Conservation (phyloP, 2,113 vertebrate species). For the Crotalus helleri region DNA sequence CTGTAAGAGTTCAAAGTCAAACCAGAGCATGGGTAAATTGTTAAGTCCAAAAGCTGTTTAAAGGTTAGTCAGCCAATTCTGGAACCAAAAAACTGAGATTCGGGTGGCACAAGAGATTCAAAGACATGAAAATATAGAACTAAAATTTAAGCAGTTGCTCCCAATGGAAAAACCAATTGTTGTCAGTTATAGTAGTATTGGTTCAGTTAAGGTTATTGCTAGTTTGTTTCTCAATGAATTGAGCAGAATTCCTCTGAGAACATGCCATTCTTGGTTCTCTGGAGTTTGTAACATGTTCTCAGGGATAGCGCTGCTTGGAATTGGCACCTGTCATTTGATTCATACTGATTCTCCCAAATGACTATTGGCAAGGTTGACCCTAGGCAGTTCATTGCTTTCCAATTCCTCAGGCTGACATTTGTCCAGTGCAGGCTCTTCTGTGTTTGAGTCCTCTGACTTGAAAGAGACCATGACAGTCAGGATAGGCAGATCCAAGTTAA, state of each 20-base stretch:
- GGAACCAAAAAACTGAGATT: not conserved
- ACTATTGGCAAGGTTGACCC: not conserved
- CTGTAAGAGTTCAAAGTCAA: not conserved
- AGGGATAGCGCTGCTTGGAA: not conserved
- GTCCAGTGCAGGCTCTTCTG: not conserved
- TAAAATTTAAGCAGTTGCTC: not conserved
- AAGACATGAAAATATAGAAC: not conserved
- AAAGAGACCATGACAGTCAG: not conserved
- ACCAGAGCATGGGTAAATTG: not conserved
- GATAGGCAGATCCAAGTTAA: not conserved
- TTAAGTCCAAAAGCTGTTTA: not conserved
- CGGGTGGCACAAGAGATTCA: not conserved
- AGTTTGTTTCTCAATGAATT: not conserved
- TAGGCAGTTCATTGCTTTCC: not conserved
- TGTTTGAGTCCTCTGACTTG: not conserved
- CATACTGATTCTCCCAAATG: not conserved
- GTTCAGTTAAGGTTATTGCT: not conserved
- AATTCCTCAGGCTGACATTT: not conserved
- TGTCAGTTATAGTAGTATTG: not conserved
- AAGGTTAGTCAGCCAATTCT: not conserved
- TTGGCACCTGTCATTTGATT: not conserved
- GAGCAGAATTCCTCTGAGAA: not conserved
- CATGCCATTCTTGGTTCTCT: not conserved
- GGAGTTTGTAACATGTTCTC: not conserved
- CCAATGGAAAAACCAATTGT: not conserved